These are phyloP conservation scores for Natator depressus DNA, from an alignment of 2,113 vertebrate genomes.

Conservation along the genomic window DNA sequence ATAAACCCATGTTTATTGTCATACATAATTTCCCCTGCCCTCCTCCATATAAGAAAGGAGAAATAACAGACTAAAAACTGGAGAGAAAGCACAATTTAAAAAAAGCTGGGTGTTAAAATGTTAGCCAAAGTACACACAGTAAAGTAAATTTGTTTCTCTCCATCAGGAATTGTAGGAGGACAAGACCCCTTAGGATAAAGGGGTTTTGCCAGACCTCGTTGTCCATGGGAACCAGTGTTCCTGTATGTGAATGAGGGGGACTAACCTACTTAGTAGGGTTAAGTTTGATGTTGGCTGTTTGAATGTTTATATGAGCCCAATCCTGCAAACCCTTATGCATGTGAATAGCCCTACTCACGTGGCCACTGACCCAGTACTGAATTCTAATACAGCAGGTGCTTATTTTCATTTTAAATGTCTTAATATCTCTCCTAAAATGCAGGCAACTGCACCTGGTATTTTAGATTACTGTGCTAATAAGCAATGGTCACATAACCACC, in stretches of 20 bases:
- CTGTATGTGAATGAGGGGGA: background rate
- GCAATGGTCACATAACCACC: too few species aligned
- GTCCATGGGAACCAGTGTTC: background rate
- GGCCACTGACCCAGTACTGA: background rate
- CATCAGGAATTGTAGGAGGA: background rate
- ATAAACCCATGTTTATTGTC: background rate
- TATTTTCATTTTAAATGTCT: background rate
- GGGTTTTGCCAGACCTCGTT: background rate
- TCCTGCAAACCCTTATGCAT: background rate
- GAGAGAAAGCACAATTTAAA: background rate
- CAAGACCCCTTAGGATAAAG: background rate
- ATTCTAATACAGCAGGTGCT: background rate
- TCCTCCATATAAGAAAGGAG: background rate
- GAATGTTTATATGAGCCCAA: background rate
- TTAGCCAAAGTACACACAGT: background rate
- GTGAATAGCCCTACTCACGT: background rate
- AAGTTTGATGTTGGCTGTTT: background rate
- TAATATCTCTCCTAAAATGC: background rate
- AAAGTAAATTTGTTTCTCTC: background rate
- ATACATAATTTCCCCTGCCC: constrained; percentile 66
- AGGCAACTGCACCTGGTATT: background rate
- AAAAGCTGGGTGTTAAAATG: background rate
- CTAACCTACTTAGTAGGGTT: background rate
- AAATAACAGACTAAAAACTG: background rate
- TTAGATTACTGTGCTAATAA: too few species aligned